These are phyloP conservation scores for Bovichtus diacanthus DNA, from an alignment of 2,797 vertebrate genomes.

Conservation along the genomic window DNA sequence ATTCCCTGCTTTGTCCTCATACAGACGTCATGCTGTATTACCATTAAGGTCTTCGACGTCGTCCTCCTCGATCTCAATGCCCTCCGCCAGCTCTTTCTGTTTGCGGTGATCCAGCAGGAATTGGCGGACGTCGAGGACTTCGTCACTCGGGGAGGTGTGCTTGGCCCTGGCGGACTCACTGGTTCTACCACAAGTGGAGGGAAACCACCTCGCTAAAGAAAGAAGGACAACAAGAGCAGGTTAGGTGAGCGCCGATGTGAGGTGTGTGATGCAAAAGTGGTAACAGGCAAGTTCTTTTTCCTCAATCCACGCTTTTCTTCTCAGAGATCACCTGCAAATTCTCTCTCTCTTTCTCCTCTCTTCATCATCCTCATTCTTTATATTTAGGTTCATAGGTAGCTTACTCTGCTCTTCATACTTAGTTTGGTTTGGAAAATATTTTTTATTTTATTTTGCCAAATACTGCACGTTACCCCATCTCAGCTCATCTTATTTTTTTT, in stretches of 20 bases:
- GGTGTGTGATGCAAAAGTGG: neutral
- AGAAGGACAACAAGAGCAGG: slow-evolving; percentile 1
- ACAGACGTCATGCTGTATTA: slow-evolving; percentile 31
- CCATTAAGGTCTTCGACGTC: slow-evolving; percentile 61
- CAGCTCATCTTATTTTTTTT: no score
- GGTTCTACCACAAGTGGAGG: slow-evolving; percentile 29
- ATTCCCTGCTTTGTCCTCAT: neutral
- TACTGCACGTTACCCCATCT: no score
- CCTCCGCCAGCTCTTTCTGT: slow-evolving; percentile 90
- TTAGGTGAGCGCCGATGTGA: neutral
- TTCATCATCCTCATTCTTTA: no score
- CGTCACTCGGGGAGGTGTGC: slow-evolving; percentile 9
- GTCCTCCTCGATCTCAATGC: slow-evolving; percentile 81
- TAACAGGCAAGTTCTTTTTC: neutral
- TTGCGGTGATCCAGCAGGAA: slow-evolving; percentile 89
- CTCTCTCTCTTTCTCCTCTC: no score
- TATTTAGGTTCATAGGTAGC: no score
- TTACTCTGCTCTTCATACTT: no score
- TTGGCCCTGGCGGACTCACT: neutral
- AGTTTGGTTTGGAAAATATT: no score
- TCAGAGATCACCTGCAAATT: neutral
- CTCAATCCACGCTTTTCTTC: neutral
- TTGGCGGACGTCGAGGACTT: slow-evolving; percentile 73
- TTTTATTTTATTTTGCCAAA: no score
- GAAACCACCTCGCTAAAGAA: slow-evolving; percentile 89